Evolutionary conservation across 2,113 vertebrate genomes (phyloP).

Genomic region (Gobiocypris rarus): DNA sequence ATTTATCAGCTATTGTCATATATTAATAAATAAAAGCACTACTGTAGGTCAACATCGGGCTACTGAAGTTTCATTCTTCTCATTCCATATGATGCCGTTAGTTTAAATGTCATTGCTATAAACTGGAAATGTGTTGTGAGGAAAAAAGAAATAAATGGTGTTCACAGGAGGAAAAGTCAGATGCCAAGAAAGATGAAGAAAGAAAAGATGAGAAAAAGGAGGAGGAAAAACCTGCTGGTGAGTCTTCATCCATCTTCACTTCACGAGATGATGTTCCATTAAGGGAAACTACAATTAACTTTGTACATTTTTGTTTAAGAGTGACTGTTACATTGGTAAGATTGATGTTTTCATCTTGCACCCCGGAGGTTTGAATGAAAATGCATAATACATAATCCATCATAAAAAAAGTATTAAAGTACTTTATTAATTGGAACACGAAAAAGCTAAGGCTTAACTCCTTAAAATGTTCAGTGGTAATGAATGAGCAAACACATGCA

Average conservation of each 20-base stretch:
- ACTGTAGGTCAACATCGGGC: neutral
- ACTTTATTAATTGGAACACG: neutral
- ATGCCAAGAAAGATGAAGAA: conserved; percentile 53
- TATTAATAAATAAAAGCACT: neutral
- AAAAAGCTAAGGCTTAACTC: neutral
- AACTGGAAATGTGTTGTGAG: neutral
- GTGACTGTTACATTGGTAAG: neutral
- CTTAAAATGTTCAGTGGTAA: neutral
- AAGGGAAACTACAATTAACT: neutral
- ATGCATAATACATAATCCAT: neutral
- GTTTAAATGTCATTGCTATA: neutral
- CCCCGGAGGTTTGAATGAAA: neutral
- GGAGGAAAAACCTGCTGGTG: conserved; percentile 25
- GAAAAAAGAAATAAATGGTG: neutral
- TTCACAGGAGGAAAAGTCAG: conserved; percentile 61
- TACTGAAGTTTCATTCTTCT: neutral
- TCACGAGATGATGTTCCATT: neutral
- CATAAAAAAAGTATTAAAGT: no score
- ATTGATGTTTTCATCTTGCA: neutral
- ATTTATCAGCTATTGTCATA: neutral
- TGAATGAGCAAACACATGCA: neutral
- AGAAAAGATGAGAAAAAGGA: conserved; percentile 47
- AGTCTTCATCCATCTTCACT: neutral
- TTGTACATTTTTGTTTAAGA: neutral
- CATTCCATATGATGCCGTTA: neutral